phyloP scores from a whole-genome alignment of 35 echinoderm and acorn worm genomes.

The Apostichopus japonicus region DNA sequence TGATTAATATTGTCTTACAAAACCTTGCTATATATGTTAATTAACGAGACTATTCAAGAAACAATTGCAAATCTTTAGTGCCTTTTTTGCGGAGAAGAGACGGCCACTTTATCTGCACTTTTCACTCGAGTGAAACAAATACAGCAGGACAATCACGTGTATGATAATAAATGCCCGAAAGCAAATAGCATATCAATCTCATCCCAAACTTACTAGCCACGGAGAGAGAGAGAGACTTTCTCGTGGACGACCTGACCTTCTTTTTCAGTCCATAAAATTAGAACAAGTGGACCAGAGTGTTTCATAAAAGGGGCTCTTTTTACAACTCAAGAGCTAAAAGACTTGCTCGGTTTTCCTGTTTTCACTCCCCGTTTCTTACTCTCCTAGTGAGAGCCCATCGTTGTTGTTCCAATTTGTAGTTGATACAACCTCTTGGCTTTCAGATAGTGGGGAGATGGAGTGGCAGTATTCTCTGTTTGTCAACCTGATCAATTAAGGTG shows the following conservation, averaged over 20 bases:
- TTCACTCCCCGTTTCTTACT: not conserved
- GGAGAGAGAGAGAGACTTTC: not conserved
- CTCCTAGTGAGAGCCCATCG: constrained; percentile 24
- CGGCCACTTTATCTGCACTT: too few species aligned
- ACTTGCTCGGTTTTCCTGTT: not conserved
- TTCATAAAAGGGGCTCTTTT: constrained; percentile 4
- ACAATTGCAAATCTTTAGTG: too few species aligned
- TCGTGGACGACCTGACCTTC: constrained; percentile 16
- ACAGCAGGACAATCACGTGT: too few species aligned
- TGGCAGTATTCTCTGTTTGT: constrained; percentile 26
- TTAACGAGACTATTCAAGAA: too few species aligned
- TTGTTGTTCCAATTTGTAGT: constrained; percentile 48
- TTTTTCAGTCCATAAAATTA: constrained; percentile 14
- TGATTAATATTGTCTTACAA: too few species aligned
- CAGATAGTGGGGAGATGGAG: not conserved
- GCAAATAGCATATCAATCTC: too few species aligned
- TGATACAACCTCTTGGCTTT: constrained; percentile 42
- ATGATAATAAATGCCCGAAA: too few species aligned
- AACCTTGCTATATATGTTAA: too few species aligned
- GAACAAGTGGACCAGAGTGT: constrained; percentile 50
- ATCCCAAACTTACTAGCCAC: too few species aligned
- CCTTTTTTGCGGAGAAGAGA: too few species aligned
- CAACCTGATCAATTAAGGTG: constrained; percentile 41
- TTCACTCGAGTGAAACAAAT: too few species aligned
- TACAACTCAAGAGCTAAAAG: not conserved